These are phyloP conservation scores for human DNA, from an alignment of 2,113 vertebrate genomes.

Conservation along the genomic window GRCh38 chr5:96015501-96016000, in stretches of 20 bases:
- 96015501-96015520: background rate
- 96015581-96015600: background rate
- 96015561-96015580: background rate
- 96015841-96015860: background rate
- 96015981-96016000: conserved; percentile 28
- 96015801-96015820: conserved; percentile 6
- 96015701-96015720: background rate
- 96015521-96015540: conserved; percentile 3
- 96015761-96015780: background rate
- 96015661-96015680: background rate
- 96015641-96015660: background rate
- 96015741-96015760: background rate
- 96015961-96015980: conserved; percentile 17
- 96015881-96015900: background rate
- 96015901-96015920: background rate
- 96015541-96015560: background rate
- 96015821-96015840: background rate
- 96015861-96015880: background rate
- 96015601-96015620: background rate
- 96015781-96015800: background rate
- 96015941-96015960: background rate
- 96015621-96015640: background rate
- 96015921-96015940: background rate
- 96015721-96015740: conserved; percentile 8
- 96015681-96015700: background rate